Conservation (phyloP, 2,113 vertebrate species). For the Gymnobelideus leadbeateri region DNA sequence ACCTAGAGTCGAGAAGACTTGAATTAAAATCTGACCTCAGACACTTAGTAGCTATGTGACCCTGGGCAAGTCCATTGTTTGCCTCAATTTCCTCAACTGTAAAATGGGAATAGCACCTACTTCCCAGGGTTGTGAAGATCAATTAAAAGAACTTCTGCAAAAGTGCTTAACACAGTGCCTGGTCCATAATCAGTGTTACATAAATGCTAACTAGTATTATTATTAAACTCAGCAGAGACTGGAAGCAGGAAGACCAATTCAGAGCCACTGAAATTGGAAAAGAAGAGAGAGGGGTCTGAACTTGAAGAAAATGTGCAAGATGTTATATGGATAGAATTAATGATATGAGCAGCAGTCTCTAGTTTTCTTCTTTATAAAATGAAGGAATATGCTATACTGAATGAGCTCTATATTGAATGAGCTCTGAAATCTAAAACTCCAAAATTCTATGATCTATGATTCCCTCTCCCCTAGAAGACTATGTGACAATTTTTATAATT, state of each 20-base stretch:
- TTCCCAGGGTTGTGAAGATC: background rate
- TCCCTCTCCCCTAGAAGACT: background rate
- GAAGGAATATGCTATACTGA: background rate
- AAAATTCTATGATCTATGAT: background rate
- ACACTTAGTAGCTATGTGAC: background rate
- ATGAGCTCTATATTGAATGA: background rate
- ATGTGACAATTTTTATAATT: background rate
- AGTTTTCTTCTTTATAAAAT: background rate
- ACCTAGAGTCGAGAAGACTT: background rate
- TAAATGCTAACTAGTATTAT: background rate
- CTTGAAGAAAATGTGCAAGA: background rate
- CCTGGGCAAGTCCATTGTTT: background rate
- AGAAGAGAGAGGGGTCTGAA: background rate
- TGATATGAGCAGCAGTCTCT: background rate
- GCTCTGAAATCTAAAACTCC: background rate
- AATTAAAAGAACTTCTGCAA: background rate
- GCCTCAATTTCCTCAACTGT: background rate
- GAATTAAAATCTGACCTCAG: background rate
- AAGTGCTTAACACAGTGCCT: background rate
- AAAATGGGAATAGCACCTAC: background rate
- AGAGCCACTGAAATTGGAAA: background rate
- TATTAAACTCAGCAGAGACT: background rate
- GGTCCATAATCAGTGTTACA: background rate
- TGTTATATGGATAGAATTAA: background rate
- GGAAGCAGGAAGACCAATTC: background rate